Base-by-base conservation (phyloP, 2,888 invertebrate species). In the Heteromurus nitidus region DNA sequence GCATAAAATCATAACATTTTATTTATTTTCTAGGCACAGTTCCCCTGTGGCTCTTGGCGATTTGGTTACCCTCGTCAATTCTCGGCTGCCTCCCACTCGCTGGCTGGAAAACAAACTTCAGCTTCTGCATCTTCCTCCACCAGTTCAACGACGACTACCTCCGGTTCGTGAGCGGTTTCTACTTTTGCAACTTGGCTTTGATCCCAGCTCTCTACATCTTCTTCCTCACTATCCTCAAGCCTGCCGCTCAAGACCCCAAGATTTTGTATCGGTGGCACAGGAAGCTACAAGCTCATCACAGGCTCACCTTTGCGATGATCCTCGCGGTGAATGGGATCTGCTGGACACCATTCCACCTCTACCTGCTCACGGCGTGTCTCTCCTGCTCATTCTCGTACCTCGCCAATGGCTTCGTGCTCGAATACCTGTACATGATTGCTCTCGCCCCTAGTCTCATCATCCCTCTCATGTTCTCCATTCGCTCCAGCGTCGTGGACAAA, bases 91-190 rank as follows among this genome's bases (percentile, higher is more conserved):
- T 87, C 3, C 87, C 87, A 0, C 75, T 87, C 2, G 84, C 85
- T 1, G 87, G 87, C 7, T 87, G 87, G 87, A 84, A 83, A 30
- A 83, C 83, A 2, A 84, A 84, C 47, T 87, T 87, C 42, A 84
- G 82, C 50, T 87, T 87, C 31, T 87, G 87, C 75, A 74, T 87
- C 24, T 87, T 87, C 58, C 72, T 86, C n/a, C 85, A 85, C 62
- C 87, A 87, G 53, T 87, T 87, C 64, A 85, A 86, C 62, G 85
- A 85, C 68, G 85, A 87, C 69, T 87, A 85, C 70, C 75, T 87
- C 42, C 50, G 85, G 26, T 87, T 87, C 58, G 84, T 85, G 26
- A 80, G 82, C 53, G 85, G 85, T 16, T 84, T 86, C 70, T 84
- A 82, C 70, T 67, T 87, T 50, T 80, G 81, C n/a, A 72, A 67